Conservation (phyloP, 2,797 vertebrate genomes). For the Hipposideros larvatus region DNA sequence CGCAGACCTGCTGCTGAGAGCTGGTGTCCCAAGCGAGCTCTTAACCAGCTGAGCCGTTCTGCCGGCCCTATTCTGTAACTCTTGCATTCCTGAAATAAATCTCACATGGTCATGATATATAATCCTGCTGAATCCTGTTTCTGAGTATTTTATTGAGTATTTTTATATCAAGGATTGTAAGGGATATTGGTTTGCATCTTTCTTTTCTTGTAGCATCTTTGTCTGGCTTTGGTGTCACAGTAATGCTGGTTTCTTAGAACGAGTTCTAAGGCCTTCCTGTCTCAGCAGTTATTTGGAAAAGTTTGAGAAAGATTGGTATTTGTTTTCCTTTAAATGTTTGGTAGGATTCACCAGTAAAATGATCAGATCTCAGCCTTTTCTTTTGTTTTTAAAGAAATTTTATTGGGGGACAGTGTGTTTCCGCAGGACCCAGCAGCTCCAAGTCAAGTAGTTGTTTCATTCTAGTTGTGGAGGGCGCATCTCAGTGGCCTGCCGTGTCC, state of each 20-base stretch:
- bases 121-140: not conserved
- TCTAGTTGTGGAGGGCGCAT: too few species aligned
- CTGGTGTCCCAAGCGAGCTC: too few species aligned
- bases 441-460: too few species aligned
- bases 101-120: not conserved
- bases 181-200: not conserved
- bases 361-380: too few species aligned
- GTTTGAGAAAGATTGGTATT: not conserved
- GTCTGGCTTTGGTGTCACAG: not conserved
- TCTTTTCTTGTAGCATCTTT: not conserved
- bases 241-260: not conserved
- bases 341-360: not conserved
- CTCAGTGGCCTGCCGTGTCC: too few species aligned
- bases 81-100: not conserved
- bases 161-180: not conserved
- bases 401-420: too few species aligned
- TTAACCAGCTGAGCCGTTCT: too few species aligned
- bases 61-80: too few species aligned
- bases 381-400: too few species aligned
- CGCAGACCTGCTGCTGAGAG: too few species aligned
- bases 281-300: not conserved
- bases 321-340: not conserved
- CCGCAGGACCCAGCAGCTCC: too few species aligned
- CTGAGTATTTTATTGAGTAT: not conserved
- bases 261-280: not conserved